phyloP scores from a whole-genome alignment of 2,888 invertebrate species.

The Plebejus melissa region DNA sequence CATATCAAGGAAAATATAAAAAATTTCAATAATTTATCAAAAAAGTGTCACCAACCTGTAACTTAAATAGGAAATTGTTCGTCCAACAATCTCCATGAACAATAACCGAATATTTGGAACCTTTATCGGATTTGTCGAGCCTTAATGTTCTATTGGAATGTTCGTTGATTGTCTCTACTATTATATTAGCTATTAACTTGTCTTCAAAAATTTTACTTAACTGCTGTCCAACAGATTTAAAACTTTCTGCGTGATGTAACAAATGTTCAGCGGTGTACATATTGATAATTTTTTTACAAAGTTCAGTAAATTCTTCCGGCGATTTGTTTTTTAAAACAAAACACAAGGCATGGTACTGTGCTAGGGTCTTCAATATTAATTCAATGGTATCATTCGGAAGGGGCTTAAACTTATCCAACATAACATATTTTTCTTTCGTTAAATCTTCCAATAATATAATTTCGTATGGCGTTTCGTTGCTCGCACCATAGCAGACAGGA shows the following conservation, averaged over 20 bases:
- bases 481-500: slow-evolving; percentile 47
- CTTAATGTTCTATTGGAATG: slow-evolving; percentile 29
- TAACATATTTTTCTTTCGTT: slow-evolving; percentile 40
- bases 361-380: slow-evolving; percentile 40
- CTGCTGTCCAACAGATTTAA: slow-evolving; percentile 5
- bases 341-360: slow-evolving; percentile 47
- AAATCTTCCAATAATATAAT: slow-evolving; percentile 53
- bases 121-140: slow-evolving; percentile 36
- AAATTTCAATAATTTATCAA: too few relatives aligned
- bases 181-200: slow-evolving; percentile 39
- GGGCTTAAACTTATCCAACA: slow-evolving; percentile 46
- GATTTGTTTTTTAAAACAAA: slow-evolving; percentile 45
- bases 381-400: slow-evolving; percentile 44
- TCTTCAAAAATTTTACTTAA: slow-evolving; percentile 38
- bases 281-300: slow-evolving; percentile 22
- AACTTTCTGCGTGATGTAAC: background rate
- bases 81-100: slow-evolving; percentile 54
- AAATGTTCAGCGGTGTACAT: background rate
- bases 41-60: slow-evolving; percentile 40
- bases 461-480: slow-evolving; percentile 44
- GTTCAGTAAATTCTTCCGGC: slow-evolving; percentile 15
- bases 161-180: slow-evolving; percentile 37
- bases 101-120: slow-evolving; percentile 44
- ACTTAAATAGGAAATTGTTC: slow-evolving; percentile 51
- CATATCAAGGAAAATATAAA: too few relatives aligned